phyloP scores from a whole-genome alignment of 2,797 vertebrate species.

The Halcyon chelicuti region DNA sequence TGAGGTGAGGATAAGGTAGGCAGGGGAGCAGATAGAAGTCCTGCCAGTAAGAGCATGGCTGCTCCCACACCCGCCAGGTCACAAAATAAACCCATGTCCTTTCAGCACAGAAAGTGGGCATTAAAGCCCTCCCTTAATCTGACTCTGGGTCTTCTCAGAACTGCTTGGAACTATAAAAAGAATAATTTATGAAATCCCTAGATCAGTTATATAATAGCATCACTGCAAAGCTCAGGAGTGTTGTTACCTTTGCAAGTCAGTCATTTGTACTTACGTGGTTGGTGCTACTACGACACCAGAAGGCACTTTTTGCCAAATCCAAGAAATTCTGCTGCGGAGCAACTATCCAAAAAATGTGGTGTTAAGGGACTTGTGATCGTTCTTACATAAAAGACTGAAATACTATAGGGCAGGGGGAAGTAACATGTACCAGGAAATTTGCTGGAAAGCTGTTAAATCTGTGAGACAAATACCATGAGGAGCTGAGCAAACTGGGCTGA shows the following conservation, averaged over 20 bases:
- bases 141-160: not conserved
- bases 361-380: not conserved
- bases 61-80: not conserved
- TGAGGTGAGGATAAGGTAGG: not conserved
- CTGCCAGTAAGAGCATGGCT: not conserved
- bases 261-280: not conserved
- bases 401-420: not conserved
- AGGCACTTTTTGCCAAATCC: not conserved
- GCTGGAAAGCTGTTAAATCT: not conserved
- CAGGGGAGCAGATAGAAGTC: not conserved
- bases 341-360: not conserved
- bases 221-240: not conserved
- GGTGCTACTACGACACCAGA: slow-evolving; percentile 13
- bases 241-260: not conserved
- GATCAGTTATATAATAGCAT: not conserved
- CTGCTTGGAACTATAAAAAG: not conserved
- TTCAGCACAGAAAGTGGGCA: not conserved
- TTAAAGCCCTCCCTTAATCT: not conserved
- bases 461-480: not conserved
- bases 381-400: not conserved
- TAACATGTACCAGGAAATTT: not conserved
- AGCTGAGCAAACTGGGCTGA: not conserved
- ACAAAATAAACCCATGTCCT: not conserved
- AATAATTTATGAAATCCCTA: slow-evolving; percentile 1
- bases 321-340: not conserved